Base-by-base conservation (phyloP, 2,797 vertebrate genomes). In the Acanthurus lineatus region DNA sequence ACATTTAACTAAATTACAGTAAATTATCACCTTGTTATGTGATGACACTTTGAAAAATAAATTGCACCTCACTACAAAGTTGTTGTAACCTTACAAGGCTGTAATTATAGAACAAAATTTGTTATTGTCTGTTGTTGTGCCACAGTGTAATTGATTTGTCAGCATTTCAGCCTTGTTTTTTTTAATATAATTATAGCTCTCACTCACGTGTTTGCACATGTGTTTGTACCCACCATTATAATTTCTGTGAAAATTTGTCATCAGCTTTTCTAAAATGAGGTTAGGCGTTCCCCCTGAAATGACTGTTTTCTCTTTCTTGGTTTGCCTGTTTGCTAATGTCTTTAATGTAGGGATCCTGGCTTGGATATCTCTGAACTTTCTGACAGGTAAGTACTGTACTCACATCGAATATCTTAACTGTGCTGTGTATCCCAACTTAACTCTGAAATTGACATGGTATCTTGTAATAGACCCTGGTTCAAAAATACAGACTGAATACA, bases 321-420 rank as follows among this genome's bases (percentile, higher is more conserved):
- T 35, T 73, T 69, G 20, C 14, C 69, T 56, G 49, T 61, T 54
- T 76, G 44, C 51, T 47, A 19, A 71, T 69, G 65, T 90, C 32
- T 63, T 16, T n/a, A 61, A 62, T 71, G 5, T 81, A 99, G 98
- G 98, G 88, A 94, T 99, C 93, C 95, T 99, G 91, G 98, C 98
- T 52, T 99, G 98, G 98, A 94, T 99, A 84, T 96, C 97, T 73
- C 84, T 99, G 87, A 99, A 99, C 93, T 98, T 97, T 86, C 92
- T 99, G 85, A 98, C 97, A 95, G 97, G 98, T 97, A 94, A 89
- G 92, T 73, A 15, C 53, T 8, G 40, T 16, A 38, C 74, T 52
- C 53, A 56, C 15, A 10, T 28, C 3, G 2, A 44, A 48, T 0
- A 52, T 53, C 15, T 62, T 20, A 20, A 32, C 12, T 20, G 11